Evolutionary conservation across 2,888 invertebrate species (phyloP), one percentile per base, ranked within the genome.

Genomic region (Xestia sexstrigata): DNA sequence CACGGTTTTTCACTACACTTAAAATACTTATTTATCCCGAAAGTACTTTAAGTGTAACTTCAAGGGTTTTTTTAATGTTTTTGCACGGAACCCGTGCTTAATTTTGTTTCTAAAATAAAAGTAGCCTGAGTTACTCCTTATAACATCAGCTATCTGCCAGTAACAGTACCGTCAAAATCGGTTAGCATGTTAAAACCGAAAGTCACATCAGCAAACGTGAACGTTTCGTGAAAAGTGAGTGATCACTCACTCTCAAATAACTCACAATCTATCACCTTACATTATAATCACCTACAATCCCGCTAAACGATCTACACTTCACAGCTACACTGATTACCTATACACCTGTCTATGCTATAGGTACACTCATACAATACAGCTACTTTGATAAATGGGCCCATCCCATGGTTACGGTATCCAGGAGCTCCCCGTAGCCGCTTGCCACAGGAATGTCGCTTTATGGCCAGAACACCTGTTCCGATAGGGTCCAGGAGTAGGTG

Each of bases 401-500:
- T 86, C 77, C 52, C 45, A 78, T 66, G 20, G 80, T 84, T 84
- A 83, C 81, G 87, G 77, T 83, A 84, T 70, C 76, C 74, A 80
- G 74, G 66, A 80, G 70, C 71, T 63, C 49, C n/a, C 52, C 78
- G 47, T 39, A 75, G 69, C 81, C 81, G 75, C 70, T 87, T 81
- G 80, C 86, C 85, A 73, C 78, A 87, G 77, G 87, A 87, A 87
- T 87, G 86, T 86, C 84, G 70, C 83, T 86, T 86, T 73, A 82
- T 90, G 82, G 87, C 82, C 78, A 83, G 60, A 69, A 81, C 91
- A 93, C 91, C 91, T 92, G 90, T 88, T 85, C 62, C 68, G 82
- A 87, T 86, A 17, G 65, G 69, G 0, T 72, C 72, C 30, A 23
- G 52, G 67, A 82, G 52, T 65, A 42, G 39, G 8, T 72, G 11